A percentile compares a stretch with the other conserved stretches of the same genome.
Conservation (phyloP, 2,888 invertebrate genomes). For the Oegoconia quadripuncta region DNA sequence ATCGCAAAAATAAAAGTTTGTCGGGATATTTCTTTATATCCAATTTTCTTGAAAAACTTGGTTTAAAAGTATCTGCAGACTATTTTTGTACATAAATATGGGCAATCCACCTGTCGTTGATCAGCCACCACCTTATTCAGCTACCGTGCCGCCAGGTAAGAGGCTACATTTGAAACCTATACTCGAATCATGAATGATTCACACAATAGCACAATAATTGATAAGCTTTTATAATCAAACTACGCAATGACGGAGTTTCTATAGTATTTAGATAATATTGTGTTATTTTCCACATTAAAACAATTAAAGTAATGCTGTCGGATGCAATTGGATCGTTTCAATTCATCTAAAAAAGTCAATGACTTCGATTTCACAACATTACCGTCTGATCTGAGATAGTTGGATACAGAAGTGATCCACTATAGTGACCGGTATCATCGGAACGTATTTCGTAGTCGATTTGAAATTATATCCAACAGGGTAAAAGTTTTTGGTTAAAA, state of each 20-base stretch:
- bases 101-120: constrained; percentile 61
- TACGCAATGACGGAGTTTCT: constrained; percentile 26
- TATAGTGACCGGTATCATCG: no score
- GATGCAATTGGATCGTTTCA: background rate
- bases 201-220: constrained; percentile 46
- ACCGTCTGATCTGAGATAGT: no score
- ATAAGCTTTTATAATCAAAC: constrained; percentile 37
- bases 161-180: constrained; percentile 26
- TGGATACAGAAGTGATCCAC: no score
- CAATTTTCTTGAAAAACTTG: constrained; percentile 2
- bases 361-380: no score
- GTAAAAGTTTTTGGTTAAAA: no score
- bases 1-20: no score
- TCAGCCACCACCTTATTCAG: constrained; percentile 77
- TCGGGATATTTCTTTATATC: background rate
- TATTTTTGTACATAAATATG: constrained; percentile 35
- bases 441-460: no score
- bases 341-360: background rate
- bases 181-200: constrained; percentile 11
- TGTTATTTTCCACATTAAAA: background rate
- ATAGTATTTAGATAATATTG: constrained; percentile 7
- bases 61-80: background rate
- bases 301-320: no score
- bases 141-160: constrained; percentile 55
- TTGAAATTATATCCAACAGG: no score